A percentile compares a stretch with the other conserved stretches of the same genome.
phyloP scores from a whole-genome alignment of 92 coral and sea anemone species.

The Nematostella vectensis region DNA sequence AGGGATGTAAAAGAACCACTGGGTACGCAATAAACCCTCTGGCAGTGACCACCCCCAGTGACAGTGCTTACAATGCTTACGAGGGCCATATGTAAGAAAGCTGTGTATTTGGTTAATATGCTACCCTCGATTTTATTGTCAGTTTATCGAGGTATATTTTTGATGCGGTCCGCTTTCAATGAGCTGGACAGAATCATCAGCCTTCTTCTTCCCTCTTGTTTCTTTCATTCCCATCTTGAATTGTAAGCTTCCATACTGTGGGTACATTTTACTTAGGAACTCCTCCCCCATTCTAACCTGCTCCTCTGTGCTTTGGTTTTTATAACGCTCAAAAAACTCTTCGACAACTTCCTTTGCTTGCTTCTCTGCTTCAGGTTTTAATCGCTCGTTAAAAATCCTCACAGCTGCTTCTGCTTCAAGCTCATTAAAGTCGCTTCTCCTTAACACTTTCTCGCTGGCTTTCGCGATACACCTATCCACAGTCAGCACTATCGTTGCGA shows the following conservation, averaged over 20 bases:
- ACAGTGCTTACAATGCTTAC: too few relatives aligned
- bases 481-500: conserved; percentile 47
- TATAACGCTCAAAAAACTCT: conserved; percentile 33
- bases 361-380: conserved; percentile 50
- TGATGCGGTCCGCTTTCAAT: conserved; percentile 21
- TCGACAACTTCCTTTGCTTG: conserved; percentile 39
- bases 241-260: conserved; percentile 31
- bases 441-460: conserved; percentile 21
- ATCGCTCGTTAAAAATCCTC: conserved; percentile 41
- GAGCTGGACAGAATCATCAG: conserved; percentile 9
- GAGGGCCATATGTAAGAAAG: too few relatives aligned
- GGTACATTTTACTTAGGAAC: conserved; percentile 36
- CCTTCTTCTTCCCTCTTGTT: conserved; percentile 3
- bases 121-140: too few relatives aligned
- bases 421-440: conserved; percentile 33
- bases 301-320: conserved; percentile 30
- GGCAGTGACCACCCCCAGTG: too few relatives aligned
- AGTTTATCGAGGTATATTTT: conserved; percentile 24
- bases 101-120: too few relatives aligned
- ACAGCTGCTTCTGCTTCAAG: conserved; percentile 58
- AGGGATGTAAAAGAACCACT: too few relatives aligned
- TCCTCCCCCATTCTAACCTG: conserved; percentile 27
- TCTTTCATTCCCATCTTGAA: background rate
- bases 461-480: conserved; percentile 38
- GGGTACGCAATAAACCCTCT: too few relatives aligned